These are phyloP conservation scores for Drosophila insularis DNA, from an alignment of 1,140 invertebrate genomes.

Conservation along the genomic window DNA sequence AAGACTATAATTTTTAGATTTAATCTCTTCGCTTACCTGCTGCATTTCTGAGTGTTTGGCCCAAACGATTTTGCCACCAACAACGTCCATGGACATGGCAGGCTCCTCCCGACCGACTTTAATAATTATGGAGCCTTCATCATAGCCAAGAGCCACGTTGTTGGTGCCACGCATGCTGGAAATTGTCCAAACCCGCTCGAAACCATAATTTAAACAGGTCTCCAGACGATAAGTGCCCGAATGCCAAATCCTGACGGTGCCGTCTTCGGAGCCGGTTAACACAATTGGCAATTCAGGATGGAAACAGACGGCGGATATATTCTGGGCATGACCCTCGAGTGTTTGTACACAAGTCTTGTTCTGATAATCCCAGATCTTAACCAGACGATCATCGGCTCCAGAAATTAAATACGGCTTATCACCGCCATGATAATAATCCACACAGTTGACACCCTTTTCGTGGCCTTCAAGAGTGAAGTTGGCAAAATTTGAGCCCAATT, in stretches of 20 bases:
- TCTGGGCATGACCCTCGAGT: conserved; percentile 97
- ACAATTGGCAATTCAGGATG: conserved; percentile 99
- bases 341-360: conserved; percentile 99
- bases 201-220: conserved; percentile 98
- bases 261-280: conserved; percentile 98
- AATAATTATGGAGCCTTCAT: conserved; percentile 98
- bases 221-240: conserved; percentile 98
- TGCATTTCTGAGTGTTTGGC: conserved; percentile 99
- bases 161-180: conserved; percentile 97
- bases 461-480: conserved; percentile 99
- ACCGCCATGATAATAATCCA: conserved; percentile 99
- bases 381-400: conserved; percentile 97
- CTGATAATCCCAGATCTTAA: conserved; percentile 99
- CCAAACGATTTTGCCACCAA: conserved; percentile 99
- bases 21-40: conserved; percentile 86
- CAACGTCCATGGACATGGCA: conserved; percentile 99
- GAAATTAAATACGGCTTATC: conserved; percentile 99
- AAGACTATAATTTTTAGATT: neutral
- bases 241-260: conserved; percentile 98
- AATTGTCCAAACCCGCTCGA: conserved; percentile 99
- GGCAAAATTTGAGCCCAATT: conserved; percentile 96
- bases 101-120: conserved; percentile 99
- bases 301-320: conserved; percentile 96
- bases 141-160: conserved; percentile 98
- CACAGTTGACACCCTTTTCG: conserved; percentile 99